These are phyloP conservation scores for Zaprionus africanus DNA, from an alignment of 1,140 invertebrate species.

Conservation along the genomic window DNA sequence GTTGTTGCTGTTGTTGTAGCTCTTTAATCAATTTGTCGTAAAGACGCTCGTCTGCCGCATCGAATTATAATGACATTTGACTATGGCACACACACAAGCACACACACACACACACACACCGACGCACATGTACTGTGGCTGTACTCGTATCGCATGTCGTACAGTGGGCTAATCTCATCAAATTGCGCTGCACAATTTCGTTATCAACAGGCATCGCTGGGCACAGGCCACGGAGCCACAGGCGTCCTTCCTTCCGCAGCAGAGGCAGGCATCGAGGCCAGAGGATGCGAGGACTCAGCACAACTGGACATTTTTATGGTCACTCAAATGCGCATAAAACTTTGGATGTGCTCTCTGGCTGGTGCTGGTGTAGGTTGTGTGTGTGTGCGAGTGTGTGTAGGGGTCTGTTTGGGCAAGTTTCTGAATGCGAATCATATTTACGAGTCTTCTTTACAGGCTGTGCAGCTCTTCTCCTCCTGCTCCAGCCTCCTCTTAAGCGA, in stretches of 20 bases:
- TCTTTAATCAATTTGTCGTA: slow-evolving; percentile 41
- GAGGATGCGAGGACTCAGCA: slow-evolving; percentile 33
- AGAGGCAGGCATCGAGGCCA: background rate
- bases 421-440: slow-evolving; percentile 44
- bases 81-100: slow-evolving; percentile 2
- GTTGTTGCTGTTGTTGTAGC: background rate
- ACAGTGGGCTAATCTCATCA: slow-evolving; percentile 58
- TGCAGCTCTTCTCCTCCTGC: slow-evolving; percentile 24
- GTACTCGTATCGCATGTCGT: slow-evolving; percentile 5
- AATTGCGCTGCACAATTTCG: slow-evolving; percentile 70
- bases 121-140: background rate
- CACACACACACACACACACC: too few relatives aligned
- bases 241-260: slow-evolving; percentile 19
- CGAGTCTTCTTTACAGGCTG: slow-evolving; percentile 51
- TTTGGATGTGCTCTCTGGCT: slow-evolving; percentile 28
- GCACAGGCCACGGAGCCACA: slow-evolving; percentile 38
- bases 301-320: slow-evolving; percentile 71
- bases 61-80: slow-evolving; percentile 53
- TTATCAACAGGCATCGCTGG: slow-evolving; percentile 57
- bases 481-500: slow-evolving; percentile 6
- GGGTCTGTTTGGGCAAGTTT: slow-evolving; percentile 4
- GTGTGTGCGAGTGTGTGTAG: slow-evolving; percentile 34
- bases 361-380: background rate
- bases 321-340: slow-evolving; percentile 80
- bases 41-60: slow-evolving; percentile 20